phyloP scores from a whole-genome alignment of 2,797 vertebrate genomes.

The Monodelphis domestica region DNA sequence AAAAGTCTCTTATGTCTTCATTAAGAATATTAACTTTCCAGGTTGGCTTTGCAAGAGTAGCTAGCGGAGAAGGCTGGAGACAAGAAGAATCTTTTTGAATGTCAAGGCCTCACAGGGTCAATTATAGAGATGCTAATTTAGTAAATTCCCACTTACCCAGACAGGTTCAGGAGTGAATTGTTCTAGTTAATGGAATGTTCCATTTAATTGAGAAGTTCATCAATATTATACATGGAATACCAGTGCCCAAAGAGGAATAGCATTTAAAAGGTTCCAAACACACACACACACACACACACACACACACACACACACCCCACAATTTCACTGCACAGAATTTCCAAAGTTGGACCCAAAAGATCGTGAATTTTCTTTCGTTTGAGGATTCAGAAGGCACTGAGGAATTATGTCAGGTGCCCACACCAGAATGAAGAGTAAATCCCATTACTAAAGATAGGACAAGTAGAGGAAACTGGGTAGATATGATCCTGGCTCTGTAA shows the following conservation, averaged over 20 bases:
- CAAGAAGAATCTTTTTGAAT: conserved; percentile 77
- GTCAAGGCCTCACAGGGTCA: conserved; percentile 75
- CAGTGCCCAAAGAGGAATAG: neutral
- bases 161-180: conserved; percentile 8
- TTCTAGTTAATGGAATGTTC: conserved; percentile 6
- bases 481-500: too few species aligned
- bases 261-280: neutral
- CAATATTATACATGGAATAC: neutral
- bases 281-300: neutral
- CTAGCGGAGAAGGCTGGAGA: conserved; percentile 67
- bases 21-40: conserved; percentile 80
- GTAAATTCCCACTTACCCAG: conserved; percentile 40
- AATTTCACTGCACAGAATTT: neutral
- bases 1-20: conserved; percentile 78
- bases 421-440: neutral
- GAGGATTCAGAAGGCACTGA: conserved; percentile 27
- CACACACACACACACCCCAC: too few species aligned
- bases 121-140: conserved; percentile 52
- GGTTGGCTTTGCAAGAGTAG: conserved; percentile 78
- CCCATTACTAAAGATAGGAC: neutral
- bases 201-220: neutral
- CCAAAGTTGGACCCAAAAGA: neutral
- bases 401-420: neutral
- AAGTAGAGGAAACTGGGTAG: neutral
- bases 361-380: neutral